Percentiles rank a stretch among this genome's conserved stretches.
phyloP scores from a whole-genome alignment of 2,113 vertebrate species.

The Grammomys dolichurus region DNA sequence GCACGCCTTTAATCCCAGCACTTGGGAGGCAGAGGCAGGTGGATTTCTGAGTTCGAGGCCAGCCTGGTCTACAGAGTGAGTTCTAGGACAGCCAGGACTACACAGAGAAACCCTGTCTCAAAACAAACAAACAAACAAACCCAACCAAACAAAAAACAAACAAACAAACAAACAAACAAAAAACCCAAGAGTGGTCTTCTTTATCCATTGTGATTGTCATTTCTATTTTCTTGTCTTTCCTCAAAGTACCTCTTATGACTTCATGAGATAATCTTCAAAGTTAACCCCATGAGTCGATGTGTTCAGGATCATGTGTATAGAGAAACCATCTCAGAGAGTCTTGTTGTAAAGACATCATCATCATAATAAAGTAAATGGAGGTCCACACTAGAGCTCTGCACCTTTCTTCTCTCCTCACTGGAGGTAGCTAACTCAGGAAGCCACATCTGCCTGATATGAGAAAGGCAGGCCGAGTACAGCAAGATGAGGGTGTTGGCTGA shows the following conservation, averaged over 20 bases:
- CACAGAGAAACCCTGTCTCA: too few relatives aligned
- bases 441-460: background rate
- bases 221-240: conserved; percentile 34
- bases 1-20: too few relatives aligned
- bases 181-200: background rate
- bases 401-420: background rate
- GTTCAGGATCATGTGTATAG: background rate
- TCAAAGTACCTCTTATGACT: background rate
- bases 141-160: too few relatives aligned
- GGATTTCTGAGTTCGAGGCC: too few relatives aligned
- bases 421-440: background rate
- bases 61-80: too few relatives aligned
- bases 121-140: too few relatives aligned
- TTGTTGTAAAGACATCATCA: background rate
- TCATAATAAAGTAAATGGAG: background rate
- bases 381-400: conserved; percentile 17
- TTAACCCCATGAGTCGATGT: background rate
- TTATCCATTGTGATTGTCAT: conserved; percentile 44
- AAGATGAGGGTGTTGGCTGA: conserved; percentile 20
- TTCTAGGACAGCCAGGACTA: too few relatives aligned
- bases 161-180: too few relatives aligned
- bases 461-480: background rate
- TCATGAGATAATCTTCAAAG: conserved; percentile 35
- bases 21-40: too few relatives aligned
- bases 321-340: conserved; percentile 40